phyloP scores from a whole-genome alignment of 2,797 vertebrate genomes.

The Ceryle rudis region DNA sequence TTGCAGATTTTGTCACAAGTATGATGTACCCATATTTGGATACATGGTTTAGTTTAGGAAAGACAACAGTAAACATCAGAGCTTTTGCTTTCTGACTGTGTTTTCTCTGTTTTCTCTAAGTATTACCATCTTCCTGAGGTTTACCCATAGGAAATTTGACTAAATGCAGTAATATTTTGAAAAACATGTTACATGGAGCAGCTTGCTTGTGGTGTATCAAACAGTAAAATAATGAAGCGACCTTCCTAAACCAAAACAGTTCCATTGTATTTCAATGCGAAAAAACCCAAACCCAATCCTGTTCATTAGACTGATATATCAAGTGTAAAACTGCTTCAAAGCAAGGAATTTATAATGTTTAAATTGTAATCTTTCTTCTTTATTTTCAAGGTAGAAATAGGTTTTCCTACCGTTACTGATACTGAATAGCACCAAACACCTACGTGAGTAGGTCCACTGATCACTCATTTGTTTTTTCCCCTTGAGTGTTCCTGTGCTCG shows the following conservation, averaged over 20 bases:
- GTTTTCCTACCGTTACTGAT: background rate
- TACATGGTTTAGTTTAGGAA: background rate
- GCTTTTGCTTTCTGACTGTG: background rate
- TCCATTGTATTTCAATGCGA: background rate
- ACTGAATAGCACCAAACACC: background rate
- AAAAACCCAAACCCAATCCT: background rate
- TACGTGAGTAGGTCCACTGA: fast-evolving
- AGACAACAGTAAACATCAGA: background rate
- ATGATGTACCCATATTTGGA: background rate
- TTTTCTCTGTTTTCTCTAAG: background rate
- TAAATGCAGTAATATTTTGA: background rate
- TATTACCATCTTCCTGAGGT: background rate
- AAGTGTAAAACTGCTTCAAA: background rate
- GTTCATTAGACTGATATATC: background rate
- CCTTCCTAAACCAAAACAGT: background rate
- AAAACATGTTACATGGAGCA: background rate
- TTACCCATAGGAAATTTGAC: background rate
- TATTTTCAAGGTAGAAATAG: background rate
- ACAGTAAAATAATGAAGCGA: background rate
- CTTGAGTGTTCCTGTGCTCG: background rate
- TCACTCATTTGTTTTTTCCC: background rate
- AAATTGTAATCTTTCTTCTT: background rate
- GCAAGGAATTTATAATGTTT: background rate
- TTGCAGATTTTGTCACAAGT: background rate
- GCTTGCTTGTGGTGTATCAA: background rate